phyloP scores from a whole-genome alignment of 2,113 vertebrate genomes.

The Prietella phreatophila region DNA sequence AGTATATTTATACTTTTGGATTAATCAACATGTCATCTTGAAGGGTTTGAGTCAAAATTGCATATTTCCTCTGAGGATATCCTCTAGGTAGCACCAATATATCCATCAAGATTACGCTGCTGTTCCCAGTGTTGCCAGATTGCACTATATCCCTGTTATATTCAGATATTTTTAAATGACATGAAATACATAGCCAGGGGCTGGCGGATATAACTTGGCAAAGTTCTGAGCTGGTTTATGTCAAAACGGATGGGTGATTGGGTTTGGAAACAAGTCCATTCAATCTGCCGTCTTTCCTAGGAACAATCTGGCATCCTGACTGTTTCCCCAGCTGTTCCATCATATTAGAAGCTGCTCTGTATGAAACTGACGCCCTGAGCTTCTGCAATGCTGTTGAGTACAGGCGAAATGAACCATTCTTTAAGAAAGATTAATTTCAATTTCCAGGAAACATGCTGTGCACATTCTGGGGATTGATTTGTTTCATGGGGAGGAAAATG shows the following conservation, averaged over 20 bases:
- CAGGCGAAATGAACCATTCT: constrained; percentile 28
- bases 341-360: neutral
- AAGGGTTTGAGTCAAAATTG: neutral
- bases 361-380: constrained; percentile 1
- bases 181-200: neutral
- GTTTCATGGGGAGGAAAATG: constrained; percentile 25
- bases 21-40: neutral
- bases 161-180: neutral
- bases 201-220: neutral
- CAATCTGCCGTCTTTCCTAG: neutral
- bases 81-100: constrained; percentile 56
- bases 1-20: neutral
- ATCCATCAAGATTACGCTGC: neutral
- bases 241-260: neutral
- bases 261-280: neutral
- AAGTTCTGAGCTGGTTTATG: neutral
- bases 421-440: neutral
- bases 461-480: constrained; percentile 28
- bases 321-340: neutral
- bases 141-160: neutral
- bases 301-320: neutral
- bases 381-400: neutral
- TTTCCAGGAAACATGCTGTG: constrained; percentile 2
- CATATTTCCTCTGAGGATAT: neutral
- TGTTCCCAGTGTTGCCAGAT: neutral